Conservation (phyloP, 2,113 vertebrate species). For the Calyptommatus sinebrachiatus region DNA sequence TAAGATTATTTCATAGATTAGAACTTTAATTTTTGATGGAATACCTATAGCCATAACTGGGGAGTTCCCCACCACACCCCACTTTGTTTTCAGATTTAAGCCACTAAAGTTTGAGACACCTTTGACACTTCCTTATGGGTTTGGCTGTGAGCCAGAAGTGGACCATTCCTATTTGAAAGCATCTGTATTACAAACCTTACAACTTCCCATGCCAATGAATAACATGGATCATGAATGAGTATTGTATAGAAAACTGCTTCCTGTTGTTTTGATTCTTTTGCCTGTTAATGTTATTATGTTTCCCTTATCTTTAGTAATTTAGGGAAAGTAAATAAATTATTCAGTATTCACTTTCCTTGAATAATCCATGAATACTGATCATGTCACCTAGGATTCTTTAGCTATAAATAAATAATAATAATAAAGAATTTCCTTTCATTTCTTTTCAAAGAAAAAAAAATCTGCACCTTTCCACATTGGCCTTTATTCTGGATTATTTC, state of each 20-base stretch:
- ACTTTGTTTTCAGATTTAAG: background rate
- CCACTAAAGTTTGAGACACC: background rate
- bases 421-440: background rate
- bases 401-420: background rate
- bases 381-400: background rate
- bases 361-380: background rate
- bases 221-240: background rate
- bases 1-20: background rate
- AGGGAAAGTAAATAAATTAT: slow-evolving; percentile 3
- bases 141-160: slow-evolving; percentile 2
- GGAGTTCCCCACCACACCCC: background rate
- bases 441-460: background rate
- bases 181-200: slow-evolving; percentile 4
- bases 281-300: slow-evolving; percentile 15
- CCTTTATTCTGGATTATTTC: no score
- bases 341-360: background rate
- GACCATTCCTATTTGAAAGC: slow-evolving; percentile 6
- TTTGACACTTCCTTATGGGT: slow-evolving; percentile 8
- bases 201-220: slow-evolving; percentile 9
- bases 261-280: slow-evolving; percentile 21
- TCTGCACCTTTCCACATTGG: no score
- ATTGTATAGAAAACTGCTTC: slow-evolving; percentile 11
- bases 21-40: background rate
- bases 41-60: no score
- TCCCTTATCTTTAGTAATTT: slow-evolving; percentile 11